Evolutionary conservation across 2,888 invertebrate species (phyloP).

Genomic region (Andrena trimmerana): DNA sequence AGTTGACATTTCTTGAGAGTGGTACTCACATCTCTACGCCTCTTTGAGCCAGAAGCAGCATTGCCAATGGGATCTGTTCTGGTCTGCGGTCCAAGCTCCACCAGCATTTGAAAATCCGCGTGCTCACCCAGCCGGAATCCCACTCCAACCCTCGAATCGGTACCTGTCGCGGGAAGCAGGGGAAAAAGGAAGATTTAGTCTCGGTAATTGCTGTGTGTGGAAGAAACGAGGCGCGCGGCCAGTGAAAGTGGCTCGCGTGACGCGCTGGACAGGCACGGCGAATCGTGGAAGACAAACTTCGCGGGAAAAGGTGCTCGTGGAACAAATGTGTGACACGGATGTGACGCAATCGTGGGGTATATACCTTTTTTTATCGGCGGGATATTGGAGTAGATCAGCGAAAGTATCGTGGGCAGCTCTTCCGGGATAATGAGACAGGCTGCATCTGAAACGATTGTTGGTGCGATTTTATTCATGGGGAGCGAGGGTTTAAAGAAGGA

Average conservation of each 20-base stretch:
- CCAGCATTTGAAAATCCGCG: constrained; percentile 92
- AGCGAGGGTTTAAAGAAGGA: no score
- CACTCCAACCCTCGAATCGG: constrained; percentile 92
- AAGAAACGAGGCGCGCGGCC: neutral
- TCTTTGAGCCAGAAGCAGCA: constrained; percentile 42
- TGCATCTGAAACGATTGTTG: constrained; percentile 85
- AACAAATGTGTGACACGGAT: neutral
- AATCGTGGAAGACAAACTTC: neutral
- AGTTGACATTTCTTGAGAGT: neutral
- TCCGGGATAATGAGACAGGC: constrained; percentile 91
- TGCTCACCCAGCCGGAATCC: constrained; percentile 93
- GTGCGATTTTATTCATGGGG: neutral
- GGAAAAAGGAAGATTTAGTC: constrained; percentile 72
- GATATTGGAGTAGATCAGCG: constrained; percentile 93
- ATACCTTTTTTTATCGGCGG: constrained; percentile 94
- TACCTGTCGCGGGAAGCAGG: constrained; percentile 86
- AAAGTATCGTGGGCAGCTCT: constrained; percentile 92
- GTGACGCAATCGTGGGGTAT: neutral
- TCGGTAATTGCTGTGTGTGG: neutral
- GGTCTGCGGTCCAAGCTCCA: constrained; percentile 92
- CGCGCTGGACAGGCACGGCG: neutral
- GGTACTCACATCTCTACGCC: constrained; percentile 62
- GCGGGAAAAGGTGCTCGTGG: neutral
- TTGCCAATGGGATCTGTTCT: constrained; percentile 89
- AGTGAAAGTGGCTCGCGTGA: constrained; percentile 46